Conservation (phyloP, 2,113 vertebrate genomes). For the Cichladusa arquata region DNA sequence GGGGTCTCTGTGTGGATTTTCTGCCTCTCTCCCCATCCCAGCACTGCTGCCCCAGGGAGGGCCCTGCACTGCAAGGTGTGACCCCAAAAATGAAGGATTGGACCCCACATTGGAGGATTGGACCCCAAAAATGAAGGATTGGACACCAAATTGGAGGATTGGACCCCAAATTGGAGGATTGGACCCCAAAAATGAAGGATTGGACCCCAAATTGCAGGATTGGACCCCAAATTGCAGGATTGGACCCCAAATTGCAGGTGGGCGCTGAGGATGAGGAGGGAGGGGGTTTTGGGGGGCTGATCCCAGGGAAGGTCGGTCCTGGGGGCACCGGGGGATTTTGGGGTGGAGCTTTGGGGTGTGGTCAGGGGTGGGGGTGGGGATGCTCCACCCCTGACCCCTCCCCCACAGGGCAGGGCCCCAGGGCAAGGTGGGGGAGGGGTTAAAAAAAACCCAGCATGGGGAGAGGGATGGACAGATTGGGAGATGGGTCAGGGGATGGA, state of each 20-base stretch:
- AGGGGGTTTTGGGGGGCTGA: too few relatives aligned
- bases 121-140: too few relatives aligned
- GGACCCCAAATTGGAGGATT: too few relatives aligned
- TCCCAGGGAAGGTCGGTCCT: fast-evolving
- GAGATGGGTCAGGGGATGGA: too few relatives aligned
- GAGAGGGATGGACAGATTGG: neutral
- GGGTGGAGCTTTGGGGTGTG: neutral
- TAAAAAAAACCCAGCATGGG: neutral
- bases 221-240: too few relatives aligned
- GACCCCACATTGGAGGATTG: too few relatives aligned
- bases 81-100: neutral
- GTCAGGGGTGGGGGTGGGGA: neutral
- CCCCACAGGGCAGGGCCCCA: neutral
- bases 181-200: too few relatives aligned
- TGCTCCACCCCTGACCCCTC: neutral
- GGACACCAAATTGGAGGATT: too few relatives aligned
- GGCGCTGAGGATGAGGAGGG: too few relatives aligned
- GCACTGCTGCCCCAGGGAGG: neutral
- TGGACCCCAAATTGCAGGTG: too few relatives aligned
- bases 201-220: too few relatives aligned
- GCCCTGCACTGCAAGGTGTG: neutral
- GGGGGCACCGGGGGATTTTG: neutral
- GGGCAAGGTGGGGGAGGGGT: neutral
- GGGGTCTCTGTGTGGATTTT: neutral
- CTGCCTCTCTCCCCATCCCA: neutral